Conservation (phyloP, 2,888 invertebrate species). For the Acanthopleura granulata region DNA sequence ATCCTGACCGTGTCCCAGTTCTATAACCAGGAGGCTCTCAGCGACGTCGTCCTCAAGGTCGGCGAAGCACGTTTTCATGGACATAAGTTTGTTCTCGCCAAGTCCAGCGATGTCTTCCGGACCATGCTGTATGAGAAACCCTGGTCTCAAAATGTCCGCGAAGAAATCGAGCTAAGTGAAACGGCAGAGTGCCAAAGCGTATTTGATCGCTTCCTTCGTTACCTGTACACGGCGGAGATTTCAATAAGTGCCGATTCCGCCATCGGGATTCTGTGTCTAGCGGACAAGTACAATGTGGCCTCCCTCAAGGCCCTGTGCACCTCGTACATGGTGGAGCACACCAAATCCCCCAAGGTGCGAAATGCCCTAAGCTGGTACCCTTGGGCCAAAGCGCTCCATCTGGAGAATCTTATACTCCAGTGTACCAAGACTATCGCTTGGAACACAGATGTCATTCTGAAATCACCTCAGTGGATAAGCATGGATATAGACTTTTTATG, state of each 20-base stretch:
- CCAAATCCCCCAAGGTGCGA: constrained; percentile 61
- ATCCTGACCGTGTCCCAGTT: constrained; percentile 66
- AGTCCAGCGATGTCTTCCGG: constrained; percentile 68
- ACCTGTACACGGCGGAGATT: constrained; percentile 68
- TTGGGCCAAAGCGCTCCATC: constrained; percentile 67
- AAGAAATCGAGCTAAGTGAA: constrained; percentile 64
- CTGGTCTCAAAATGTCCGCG: constrained; percentile 56
- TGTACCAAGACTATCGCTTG: constrained; percentile 68
- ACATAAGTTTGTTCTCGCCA: constrained; percentile 69
- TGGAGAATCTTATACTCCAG: constrained; percentile 57
- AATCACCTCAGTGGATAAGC: constrained; percentile 60
- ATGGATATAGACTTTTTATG: constrained; percentile 67
- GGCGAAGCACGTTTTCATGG: constrained; percentile 54
- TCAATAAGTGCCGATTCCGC: constrained; percentile 59
- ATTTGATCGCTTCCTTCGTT: constrained; percentile 65
- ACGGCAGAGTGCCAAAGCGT: constrained; percentile 63
- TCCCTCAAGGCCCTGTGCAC: constrained; percentile 65
- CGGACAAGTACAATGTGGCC: constrained; percentile 68
- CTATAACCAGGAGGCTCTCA: constrained; percentile 63
- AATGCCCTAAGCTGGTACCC: constrained; percentile 69
- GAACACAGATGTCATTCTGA: constrained; percentile 65
- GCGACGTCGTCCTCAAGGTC: constrained; percentile 61
- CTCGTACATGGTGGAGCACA: constrained; percentile 67
- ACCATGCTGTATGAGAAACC: constrained; percentile 66
- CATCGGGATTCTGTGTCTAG: constrained; percentile 67